phyloP scores from a whole-genome alignment of 92 coral and sea anemone genomes.

The Isaurus tuberculatus region DNA sequence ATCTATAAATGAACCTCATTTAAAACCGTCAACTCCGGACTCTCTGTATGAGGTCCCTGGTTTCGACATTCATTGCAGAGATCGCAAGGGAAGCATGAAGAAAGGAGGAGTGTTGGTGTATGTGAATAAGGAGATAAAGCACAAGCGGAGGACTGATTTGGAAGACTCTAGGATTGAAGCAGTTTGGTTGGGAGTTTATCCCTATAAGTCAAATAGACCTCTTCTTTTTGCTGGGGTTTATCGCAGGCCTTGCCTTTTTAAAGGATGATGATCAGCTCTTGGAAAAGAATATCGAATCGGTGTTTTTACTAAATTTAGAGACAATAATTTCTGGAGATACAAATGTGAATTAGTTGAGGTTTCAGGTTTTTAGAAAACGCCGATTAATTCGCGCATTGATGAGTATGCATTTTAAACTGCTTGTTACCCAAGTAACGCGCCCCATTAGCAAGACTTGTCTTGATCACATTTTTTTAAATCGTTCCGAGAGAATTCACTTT shows the following conservation, averaged over 20 bases:
- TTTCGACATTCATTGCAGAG: no score
- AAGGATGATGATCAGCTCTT: slow-evolving; percentile 33
- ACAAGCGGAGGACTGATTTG: no score
- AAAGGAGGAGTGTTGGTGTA: no score
- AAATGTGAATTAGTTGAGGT: slow-evolving; percentile 49
- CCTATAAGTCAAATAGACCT: slow-evolving; percentile 60
- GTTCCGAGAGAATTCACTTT: slow-evolving; percentile 27
- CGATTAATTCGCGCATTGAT: background rate
- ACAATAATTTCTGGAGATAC: slow-evolving; percentile 55
- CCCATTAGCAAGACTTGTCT: slow-evolving; percentile 49
- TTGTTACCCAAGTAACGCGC: slow-evolving; percentile 41
- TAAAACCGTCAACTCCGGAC: no score
- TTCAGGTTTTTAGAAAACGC: slow-evolving; percentile 38
- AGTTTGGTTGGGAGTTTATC: no score
- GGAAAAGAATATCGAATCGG: slow-evolving; percentile 53
- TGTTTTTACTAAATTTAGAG: slow-evolving; percentile 47
- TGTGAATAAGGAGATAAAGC: no score
- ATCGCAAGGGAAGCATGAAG: no score
- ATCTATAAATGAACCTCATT: no score
- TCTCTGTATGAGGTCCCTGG: no score
- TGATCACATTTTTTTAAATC: slow-evolving; percentile 42
- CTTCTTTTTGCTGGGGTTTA: no score
- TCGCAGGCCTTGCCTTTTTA: slow-evolving; percentile 37
- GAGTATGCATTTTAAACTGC: slow-evolving; percentile 35
- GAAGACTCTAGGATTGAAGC: no score